Conservation (phyloP, 2,113 vertebrate genomes). For the Hippocampus barbouri region DNA sequence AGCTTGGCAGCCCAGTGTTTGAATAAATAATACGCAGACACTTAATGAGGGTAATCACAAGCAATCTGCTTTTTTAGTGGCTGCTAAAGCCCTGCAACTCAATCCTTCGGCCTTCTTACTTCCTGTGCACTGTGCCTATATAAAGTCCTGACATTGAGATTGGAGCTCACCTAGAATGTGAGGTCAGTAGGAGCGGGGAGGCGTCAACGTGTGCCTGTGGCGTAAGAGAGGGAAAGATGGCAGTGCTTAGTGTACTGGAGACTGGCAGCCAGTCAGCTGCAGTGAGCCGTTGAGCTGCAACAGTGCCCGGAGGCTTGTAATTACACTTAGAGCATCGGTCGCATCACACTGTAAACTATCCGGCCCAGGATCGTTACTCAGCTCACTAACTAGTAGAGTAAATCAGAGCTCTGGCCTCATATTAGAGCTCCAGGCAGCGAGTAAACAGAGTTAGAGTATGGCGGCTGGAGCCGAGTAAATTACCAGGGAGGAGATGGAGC, state of each 20-base stretch:
- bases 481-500: conserved; percentile 58
- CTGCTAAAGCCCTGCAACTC: conserved; percentile 44
- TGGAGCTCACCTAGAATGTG: conserved; percentile 20
- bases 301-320: conserved; percentile 31
- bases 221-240: conserved; percentile 3
- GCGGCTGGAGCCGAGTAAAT: conserved; percentile 68
- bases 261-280: conserved; percentile 32
- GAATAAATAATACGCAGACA: conserved; percentile 44
- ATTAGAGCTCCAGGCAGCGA: conserved; percentile 56
- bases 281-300: conserved; percentile 14
- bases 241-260: conserved; percentile 19
- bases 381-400: conserved; percentile 66
- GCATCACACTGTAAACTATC: conserved; percentile 52
- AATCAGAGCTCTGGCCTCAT: conserved; percentile 62
- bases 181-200: conserved; percentile 24
- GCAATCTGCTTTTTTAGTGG: conserved; percentile 33
- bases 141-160: conserved; percentile 49
- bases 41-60: conserved; percentile 44
- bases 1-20: conserved; percentile 40
- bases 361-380: conserved; percentile 62
- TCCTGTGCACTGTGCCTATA: conserved; percentile 39
- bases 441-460: conserved; percentile 58
- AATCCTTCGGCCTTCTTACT: conserved; percentile 34
- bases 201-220: conserved; percentile 6
- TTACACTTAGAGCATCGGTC: conserved; percentile 50